Conservation (phyloP, 1,140 invertebrate genomes). For the Lepidurus arcticus region DNA sequence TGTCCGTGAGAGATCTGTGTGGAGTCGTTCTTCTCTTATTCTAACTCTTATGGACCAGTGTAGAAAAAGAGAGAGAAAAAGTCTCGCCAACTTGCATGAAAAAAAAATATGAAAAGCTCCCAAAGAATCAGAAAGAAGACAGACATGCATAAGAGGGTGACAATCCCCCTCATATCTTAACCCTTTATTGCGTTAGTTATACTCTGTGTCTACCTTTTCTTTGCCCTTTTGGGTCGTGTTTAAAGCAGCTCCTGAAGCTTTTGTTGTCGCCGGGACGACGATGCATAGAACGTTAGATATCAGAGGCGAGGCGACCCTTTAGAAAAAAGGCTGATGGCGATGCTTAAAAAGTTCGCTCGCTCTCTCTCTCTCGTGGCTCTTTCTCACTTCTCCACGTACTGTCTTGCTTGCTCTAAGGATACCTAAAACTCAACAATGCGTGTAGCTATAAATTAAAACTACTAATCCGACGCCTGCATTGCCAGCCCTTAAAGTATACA, state of each 20-base stretch:
- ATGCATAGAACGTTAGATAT: not conserved
- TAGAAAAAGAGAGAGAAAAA: not conserved
- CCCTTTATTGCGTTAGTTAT: slow-evolving; percentile 2
- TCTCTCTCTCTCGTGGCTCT: not conserved
- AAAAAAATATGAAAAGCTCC: too few species aligned
- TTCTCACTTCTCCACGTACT: slow-evolving; percentile 21
- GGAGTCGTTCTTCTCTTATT: too few species aligned
- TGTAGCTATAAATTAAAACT: not conserved
- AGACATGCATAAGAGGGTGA: not conserved
- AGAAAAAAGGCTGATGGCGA: not conserved
- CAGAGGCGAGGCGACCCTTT: not conserved
- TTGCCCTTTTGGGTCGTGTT: not conserved
- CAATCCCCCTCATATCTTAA: not conserved
- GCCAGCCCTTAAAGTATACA: not conserved
- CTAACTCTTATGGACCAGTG: too few species aligned
- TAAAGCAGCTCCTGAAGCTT: slow-evolving; percentile 7
- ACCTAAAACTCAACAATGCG: not conserved
- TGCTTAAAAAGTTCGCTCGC: not conserved
- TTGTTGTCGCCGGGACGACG: not conserved
- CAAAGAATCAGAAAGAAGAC: too few species aligned
- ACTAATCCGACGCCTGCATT: slow-evolving; percentile 7
- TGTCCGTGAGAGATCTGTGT: not conserved
- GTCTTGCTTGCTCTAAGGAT: not conserved
- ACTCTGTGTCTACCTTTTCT: not conserved
- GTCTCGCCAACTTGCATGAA: not conserved